Evolutionary conservation across 2,113 vertebrate genomes (phyloP).

Genomic region (Vulpes vulpes): DNA sequence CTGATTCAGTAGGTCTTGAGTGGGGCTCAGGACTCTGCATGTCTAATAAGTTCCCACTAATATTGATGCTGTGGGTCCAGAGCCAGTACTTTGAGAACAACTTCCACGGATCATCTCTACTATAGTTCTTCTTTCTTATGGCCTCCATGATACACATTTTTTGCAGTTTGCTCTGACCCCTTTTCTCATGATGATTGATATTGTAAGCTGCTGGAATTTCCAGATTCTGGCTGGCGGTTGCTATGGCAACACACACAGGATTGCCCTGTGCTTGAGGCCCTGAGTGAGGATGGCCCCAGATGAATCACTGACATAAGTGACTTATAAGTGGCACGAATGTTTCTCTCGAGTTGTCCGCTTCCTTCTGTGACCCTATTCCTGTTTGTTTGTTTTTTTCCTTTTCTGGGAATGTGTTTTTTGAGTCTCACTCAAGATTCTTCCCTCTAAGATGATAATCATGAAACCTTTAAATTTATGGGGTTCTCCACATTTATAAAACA

Average conservation of each 20-base stretch:
- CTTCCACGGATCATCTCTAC: not conserved
- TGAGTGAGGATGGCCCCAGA: constrained; percentile 51
- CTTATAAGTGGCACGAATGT: constrained; percentile 56
- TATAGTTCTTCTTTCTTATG: not conserved
- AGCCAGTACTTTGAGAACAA: not conserved
- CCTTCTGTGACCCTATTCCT: constrained; percentile 48
- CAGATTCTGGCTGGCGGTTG: constrained; percentile 68
- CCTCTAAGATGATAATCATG: not conserved
- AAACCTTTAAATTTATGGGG: not conserved
- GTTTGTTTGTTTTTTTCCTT: not conserved
- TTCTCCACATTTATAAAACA: constrained; percentile 35
- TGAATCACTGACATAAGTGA: constrained; percentile 68
- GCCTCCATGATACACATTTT: constrained; percentile 11
- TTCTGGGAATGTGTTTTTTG: constrained; percentile 40
- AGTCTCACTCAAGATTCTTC: constrained; percentile 1
- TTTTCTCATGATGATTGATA: constrained; percentile 70
- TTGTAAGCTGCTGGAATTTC: constrained; percentile 73
- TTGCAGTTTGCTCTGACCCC: constrained; percentile 46
- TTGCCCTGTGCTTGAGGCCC: constrained; percentile 54
- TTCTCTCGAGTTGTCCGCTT: constrained; percentile 60
- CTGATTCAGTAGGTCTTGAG: not conserved
- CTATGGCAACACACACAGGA: constrained; percentile 62
- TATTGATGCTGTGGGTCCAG: not conserved
- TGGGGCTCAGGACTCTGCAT: not conserved
- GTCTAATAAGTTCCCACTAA: not conserved